Base-by-base conservation (phyloP, 1,140 invertebrate species). In the Aphis gossypii region DNA sequence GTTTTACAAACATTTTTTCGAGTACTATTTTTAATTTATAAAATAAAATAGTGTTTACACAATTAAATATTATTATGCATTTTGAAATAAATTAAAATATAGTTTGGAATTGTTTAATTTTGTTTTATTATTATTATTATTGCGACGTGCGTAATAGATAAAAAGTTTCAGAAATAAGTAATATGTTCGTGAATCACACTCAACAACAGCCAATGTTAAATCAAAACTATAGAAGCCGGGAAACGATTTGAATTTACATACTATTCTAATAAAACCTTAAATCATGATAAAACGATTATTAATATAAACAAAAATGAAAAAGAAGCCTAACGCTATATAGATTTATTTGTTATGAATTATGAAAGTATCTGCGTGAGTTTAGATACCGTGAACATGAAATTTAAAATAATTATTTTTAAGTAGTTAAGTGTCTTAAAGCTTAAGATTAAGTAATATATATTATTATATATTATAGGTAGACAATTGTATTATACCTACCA, bases 241-340 rank as follows among this genome's bases (percentile, higher is more conserved):
- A 54, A 89, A 89, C 48, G 54, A 89, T 89, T 89, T 38, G 8
- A 35, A 89, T 54, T 89, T 89, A 48, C n/a, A 89, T 54, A 54
- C 54, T 54, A 38, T 54, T 54, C 87, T 35, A 89, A 89, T 89
- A 89, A 89, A 89, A 89, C n/a, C 18, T 54, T 54, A 89, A 89
- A 54, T 35, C 18, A 38, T 1, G 46, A 54, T n/a, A 38, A 87
- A 87, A 87, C 18, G 30, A 30, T 87, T 54, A 54, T 18, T 54
- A 1, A 1, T 54, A 51, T 9, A n/a, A 76, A 30, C 25, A 54
- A 88, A 7, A 30, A 38, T 38, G n/a, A 88, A 88, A 30, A 51
- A 54, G n/a, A 88, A 88, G 35, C 21, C n/a, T 35, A 87, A 87
- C 23, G 30, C 5, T n/a, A 0, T n/a, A 18, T n/a, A n/a, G 60